Conservation (phyloP, 2,797 vertebrate genomes). For the Ciconia nigra region DNA sequence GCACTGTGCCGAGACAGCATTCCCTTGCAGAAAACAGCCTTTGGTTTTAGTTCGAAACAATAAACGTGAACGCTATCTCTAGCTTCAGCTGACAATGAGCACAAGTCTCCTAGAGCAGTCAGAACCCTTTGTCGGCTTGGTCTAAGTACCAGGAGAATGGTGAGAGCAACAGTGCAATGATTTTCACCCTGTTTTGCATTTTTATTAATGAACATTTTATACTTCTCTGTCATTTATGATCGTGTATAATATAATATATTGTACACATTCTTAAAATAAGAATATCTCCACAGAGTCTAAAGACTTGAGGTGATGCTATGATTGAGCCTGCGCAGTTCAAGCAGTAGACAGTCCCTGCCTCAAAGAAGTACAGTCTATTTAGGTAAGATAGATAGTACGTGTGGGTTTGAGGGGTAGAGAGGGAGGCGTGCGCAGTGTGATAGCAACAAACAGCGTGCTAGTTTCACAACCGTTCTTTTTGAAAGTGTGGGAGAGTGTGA, state of each 20-base stretch:
- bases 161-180: background rate
- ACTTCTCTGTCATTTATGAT: background rate
- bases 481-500: constrained; percentile 7
- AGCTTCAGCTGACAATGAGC: background rate
- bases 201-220: background rate
- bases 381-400: background rate
- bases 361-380: background rate
- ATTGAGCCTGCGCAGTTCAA: background rate
- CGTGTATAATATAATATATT: background rate
- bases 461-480: background rate
- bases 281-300: background rate
- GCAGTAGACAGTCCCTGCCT: background rate
- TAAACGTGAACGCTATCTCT: background rate
- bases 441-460: background rate
- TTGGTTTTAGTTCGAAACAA: background rate
- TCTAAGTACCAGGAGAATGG: background rate
- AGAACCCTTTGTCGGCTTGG: background rate
- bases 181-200: background rate
- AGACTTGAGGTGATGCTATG: background rate
- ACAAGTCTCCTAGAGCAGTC: background rate
- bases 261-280: background rate
- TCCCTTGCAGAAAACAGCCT: background rate
- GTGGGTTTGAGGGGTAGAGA: background rate
- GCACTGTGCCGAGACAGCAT: background rate
- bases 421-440: background rate